Percentiles rank a stretch among this genome's conserved stretches.
Conservation (phyloP, 2,888 invertebrate species). For the Brenthis hecate region DNA sequence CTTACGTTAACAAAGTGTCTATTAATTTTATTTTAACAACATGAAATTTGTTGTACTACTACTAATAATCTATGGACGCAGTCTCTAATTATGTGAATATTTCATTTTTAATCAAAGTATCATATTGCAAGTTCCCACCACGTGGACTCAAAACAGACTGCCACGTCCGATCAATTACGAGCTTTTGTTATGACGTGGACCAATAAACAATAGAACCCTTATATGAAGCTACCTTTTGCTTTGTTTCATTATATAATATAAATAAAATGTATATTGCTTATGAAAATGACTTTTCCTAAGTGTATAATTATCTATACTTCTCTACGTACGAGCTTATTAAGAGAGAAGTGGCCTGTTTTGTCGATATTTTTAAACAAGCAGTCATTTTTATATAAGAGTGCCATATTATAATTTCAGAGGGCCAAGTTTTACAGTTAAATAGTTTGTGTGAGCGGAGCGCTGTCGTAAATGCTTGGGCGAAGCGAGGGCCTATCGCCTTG, state of each 20-base stretch:
- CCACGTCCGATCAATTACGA: slow-evolving; percentile 41
- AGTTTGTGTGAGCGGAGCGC: not conserved
- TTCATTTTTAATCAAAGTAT: slow-evolving; percentile 31
- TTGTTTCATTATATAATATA: not conserved
- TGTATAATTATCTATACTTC: too few relatives aligned
- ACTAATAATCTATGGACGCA: slow-evolving; percentile 1
- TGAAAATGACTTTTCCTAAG: too few relatives aligned
- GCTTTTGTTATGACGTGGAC: slow-evolving; percentile 53
- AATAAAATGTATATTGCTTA: too few relatives aligned
- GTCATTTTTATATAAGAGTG: too few relatives aligned
- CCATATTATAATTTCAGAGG: not conserved
- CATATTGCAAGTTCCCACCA: slow-evolving; percentile 45
- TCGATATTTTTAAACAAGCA: too few relatives aligned
- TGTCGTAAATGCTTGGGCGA: not conserved
- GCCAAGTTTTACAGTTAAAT: not conserved
- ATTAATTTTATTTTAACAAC: not conserved
- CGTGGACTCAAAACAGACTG: slow-evolving; percentile 38
- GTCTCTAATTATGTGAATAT: slow-evolving; percentile 41
- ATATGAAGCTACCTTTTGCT: not conserved
- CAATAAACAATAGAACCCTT: slow-evolving; percentile 40
- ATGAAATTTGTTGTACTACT: not conserved
- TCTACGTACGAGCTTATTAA: too few relatives aligned
- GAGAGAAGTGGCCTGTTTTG: too few relatives aligned
- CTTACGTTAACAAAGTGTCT: too few relatives aligned
- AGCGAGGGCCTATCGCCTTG: slow-evolving; percentile 1